A percentile compares a stretch with the other conserved stretches of the same genome.
Conservation (phyloP, 2,888 invertebrate genomes). For the Eupithecia insigniata region DNA sequence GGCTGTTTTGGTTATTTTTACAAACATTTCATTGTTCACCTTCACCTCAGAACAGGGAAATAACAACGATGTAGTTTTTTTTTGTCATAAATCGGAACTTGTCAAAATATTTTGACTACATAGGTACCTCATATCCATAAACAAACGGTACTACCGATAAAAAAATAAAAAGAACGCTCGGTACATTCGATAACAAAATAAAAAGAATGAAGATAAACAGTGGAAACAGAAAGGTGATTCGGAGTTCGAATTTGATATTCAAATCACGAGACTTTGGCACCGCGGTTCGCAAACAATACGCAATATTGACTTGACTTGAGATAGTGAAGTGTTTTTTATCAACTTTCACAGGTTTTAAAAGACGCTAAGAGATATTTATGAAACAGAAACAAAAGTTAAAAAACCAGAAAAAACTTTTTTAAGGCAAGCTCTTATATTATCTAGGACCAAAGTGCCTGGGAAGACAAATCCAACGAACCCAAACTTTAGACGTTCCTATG, state of each 20-base stretch:
- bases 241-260: conserved; percentile 82
- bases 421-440: too few species aligned
- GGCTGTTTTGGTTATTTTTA: background rate
- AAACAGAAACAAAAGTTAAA: too few species aligned
- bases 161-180: conserved; percentile 7
- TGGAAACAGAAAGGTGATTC: conserved; percentile 81
- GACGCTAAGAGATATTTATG: too few species aligned
- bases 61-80: background rate
- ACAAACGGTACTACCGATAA: conserved; percentile 9
- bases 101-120: background rate
- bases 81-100: conserved; percentile 1
- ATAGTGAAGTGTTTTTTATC: conserved; percentile 38
- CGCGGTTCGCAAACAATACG: conserved; percentile 44
- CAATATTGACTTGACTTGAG: conserved; percentile 34
- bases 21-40: background rate
- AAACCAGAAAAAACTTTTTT: too few species aligned
- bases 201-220: conserved; percentile 76
- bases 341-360: background rate
- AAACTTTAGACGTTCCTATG: too few species aligned
- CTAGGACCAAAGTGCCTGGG: too few species aligned
- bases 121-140: background rate
- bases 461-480: too few species aligned
- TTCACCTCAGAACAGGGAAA: background rate
- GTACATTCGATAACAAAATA: conserved; percentile 69
- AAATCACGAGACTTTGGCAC: conserved; percentile 78